Base-by-base conservation (phyloP, 2,888 invertebrate species). In the Archips xylosteana region DNA sequence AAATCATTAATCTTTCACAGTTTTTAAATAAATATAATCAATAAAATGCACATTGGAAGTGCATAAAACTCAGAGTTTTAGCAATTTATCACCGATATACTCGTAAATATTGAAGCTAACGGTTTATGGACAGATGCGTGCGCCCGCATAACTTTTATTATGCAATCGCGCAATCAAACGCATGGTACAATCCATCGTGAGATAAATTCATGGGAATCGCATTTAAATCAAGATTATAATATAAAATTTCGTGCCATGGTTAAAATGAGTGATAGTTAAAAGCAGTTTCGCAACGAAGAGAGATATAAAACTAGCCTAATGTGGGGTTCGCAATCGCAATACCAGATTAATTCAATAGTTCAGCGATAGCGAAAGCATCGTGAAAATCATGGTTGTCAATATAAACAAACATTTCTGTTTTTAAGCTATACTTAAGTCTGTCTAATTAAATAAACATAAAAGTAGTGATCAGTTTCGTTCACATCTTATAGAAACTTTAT, bases 91-190 rank as follows among this genome's bases (percentile, higher is more conserved):
- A 64, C 34, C 49, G 74, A 74, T 65, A 74, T 73, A 57, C 57
- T 57, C 57, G 32, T 57, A 74, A 70, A 70, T 74, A 74, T 74
- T 81, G 79, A 78, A 79, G 78, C 80, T 85, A 86, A 85, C 86
- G 84, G 85, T 81, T 76, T 76, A 76, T 74, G 5, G 75, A 76
- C 77, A 76, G 76, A 75, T 79, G 74, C 75, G 68, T 80, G 78
- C 76, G 80, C 80, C 80, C 79, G 78, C 77, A 76, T 81, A 76
- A 78, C 81, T 82, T 83, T 81, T 81, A 82, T 84, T 85, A 82
- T 77, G 83, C 81, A 85, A 85, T 77, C 76, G 76, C 77, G 77
- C 78, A 78, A 49, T 51, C 51, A 49, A 77, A 77, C 76, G 79
- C 78, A 77, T 76, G 75, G 73, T 75, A 72, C 45, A 71, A 74